A percentile compares a stretch with the other conserved stretches of the same genome.
Evolutionary conservation across 2,797 vertebrate genomes (phyloP).

Genomic region (Paratrypauchen microcephalus): DNA sequence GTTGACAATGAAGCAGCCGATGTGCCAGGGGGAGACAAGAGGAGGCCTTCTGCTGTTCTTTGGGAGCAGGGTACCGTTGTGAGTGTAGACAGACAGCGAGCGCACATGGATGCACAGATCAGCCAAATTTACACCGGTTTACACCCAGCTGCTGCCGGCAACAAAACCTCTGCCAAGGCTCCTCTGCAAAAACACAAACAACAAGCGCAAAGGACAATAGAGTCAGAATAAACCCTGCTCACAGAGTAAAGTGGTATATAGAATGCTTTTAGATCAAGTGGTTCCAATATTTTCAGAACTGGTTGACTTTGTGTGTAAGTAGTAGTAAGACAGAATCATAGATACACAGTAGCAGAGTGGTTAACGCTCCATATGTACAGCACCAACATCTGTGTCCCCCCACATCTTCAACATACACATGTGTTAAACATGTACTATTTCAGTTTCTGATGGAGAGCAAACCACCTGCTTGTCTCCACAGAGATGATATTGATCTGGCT

Average conservation of each 20-base stretch:
- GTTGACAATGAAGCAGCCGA: conserved; percentile 2
- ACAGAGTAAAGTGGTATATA: not conserved
- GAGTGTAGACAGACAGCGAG: conserved; percentile 35
- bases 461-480: no score
- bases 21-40: conserved; percentile 41
- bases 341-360: no score
- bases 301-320: not conserved
- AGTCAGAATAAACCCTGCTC: conserved; percentile 6
- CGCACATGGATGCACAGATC: conserved; percentile 43
- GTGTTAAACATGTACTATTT: no score
- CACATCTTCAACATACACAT: no score
- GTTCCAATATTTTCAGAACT: not conserved
- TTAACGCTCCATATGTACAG: no score
- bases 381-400: no score
- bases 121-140: conserved; percentile 49
- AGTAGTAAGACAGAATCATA: no score
- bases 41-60: conserved; percentile 47
- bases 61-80: conserved; percentile 44
- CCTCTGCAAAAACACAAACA: conserved; percentile 35
- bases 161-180: conserved; percentile 34
- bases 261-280: not conserved
- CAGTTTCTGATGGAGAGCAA: no score
- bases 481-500: no score
- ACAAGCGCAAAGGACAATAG: conserved; percentile 16
- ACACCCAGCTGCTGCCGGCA: conserved; percentile 49